phyloP scores from a whole-genome alignment of 2,113 vertebrate genomes.

The Rissa tridactyla region DNA sequence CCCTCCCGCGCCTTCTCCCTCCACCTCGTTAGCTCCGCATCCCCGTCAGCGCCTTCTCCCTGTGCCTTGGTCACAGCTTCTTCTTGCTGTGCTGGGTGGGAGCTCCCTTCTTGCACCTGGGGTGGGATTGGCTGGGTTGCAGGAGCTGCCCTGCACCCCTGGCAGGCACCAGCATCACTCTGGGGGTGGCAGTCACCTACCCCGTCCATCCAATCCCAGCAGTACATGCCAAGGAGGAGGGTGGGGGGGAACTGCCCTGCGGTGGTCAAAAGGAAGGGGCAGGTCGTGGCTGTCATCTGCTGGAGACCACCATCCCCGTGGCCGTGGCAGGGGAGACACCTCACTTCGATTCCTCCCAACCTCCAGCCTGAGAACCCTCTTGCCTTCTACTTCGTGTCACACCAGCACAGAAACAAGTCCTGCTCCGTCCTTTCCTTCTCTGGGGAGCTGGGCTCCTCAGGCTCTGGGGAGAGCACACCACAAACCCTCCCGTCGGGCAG shows the following conservation, averaged over 20 bases:
- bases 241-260: neutral
- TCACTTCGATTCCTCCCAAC: neutral
- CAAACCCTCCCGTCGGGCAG: accelerated
- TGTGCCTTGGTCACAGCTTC: neutral
- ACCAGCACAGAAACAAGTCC: neutral
- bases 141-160: neutral
- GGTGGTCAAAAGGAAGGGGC: neutral
- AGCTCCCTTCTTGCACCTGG: neutral
- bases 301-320: neutral
- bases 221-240: neutral
- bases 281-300: neutral
- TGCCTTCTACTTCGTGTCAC: neutral
- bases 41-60: neutral
- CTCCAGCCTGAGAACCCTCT: neutral
- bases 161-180: neutral
- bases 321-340: neutral
- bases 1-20: neutral
- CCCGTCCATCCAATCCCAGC: neutral
- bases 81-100: neutral
- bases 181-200: neutral
- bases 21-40: neutral
- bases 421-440: neutral
- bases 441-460: neutral
- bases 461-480: neutral
- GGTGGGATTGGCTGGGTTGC: neutral